These are phyloP conservation scores for Agriopis aurantiaria DNA, from an alignment of 2,888 invertebrate genomes.

Conservation along the genomic window DNA sequence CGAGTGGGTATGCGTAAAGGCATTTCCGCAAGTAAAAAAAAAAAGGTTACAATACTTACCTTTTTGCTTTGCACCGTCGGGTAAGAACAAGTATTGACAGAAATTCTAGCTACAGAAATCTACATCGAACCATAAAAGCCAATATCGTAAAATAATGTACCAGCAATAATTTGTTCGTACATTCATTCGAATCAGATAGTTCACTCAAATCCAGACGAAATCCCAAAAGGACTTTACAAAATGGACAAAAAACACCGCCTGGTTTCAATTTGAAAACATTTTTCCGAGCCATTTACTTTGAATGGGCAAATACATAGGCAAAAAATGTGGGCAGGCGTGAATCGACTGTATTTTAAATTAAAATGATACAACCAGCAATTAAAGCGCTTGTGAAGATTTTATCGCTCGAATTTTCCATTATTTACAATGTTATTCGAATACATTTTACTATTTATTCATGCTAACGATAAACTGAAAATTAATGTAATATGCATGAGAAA, in stretches of 20 bases:
- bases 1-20: no score
- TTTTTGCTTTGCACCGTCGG: no score
- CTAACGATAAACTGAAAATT: neutral
- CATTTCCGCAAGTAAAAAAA: no score
- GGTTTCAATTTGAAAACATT: constrained; percentile 32
- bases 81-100: no score
- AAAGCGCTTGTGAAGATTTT: constrained; percentile 10
- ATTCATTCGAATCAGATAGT: constrained; percentile 3
- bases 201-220: constrained; percentile 15
- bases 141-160: neutral
- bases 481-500: neutral
- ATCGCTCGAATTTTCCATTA: constrained; percentile 17
- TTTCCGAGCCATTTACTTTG: constrained; percentile 30
- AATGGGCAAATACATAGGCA: constrained; percentile 20
- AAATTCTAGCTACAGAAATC: no score
- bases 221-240: constrained; percentile 13
- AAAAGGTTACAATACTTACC: no score
- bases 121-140: neutral
- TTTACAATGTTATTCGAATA: constrained; percentile 15
- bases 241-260: constrained; percentile 11
- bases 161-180: neutral
- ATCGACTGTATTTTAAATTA: constrained; percentile 20
- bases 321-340: constrained; percentile 15
- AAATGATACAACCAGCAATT: constrained; percentile 23
- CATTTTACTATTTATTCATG: neutral